Evolutionary conservation across 2,797 vertebrate species (phyloP).

Genomic region (Malurus splendens): DNA sequence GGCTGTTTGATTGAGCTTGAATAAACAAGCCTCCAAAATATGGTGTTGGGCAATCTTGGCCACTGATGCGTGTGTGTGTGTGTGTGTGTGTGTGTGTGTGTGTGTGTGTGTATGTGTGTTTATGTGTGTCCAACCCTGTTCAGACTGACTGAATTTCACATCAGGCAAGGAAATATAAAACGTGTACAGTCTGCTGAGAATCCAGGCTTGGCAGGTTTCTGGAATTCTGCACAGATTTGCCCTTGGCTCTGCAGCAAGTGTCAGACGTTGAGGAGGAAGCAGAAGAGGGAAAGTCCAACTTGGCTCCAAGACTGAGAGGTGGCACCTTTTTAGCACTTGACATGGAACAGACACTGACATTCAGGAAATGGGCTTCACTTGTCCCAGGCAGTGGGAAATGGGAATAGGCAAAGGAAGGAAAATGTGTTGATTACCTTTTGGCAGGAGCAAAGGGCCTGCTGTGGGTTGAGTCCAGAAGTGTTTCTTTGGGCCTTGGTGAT

Average conservation of each 20-base stretch:
- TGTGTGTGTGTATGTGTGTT: not conserved
- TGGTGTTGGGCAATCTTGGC: not conserved
- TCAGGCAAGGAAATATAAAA: not conserved
- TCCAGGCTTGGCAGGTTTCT: not conserved
- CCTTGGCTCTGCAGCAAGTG: not conserved
- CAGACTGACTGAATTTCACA: not conserved
- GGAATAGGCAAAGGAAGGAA: not conserved
- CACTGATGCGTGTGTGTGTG: not conserved
- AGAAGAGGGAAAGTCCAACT: not conserved
- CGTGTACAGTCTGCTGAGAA: rapidly evolving
- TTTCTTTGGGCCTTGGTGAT: not conserved
- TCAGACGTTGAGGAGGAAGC: not conserved
- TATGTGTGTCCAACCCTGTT: not conserved
- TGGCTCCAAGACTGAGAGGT: not conserved
- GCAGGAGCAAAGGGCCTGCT: not conserved
- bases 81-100: not conserved
- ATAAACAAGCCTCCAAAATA: not conserved
- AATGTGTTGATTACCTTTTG: not conserved
- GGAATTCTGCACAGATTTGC: not conserved
- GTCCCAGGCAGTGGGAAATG: not conserved
- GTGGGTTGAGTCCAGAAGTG: not conserved
- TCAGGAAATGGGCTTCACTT: not conserved
- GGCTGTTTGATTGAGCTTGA: not conserved
- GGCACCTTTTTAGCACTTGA: not conserved
- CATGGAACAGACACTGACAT: not conserved